Evolutionary conservation across 2,888 invertebrate species (phyloP), one percentile per base, ranked within the genome.

Genomic region (Choreutis nemorana): DNA sequence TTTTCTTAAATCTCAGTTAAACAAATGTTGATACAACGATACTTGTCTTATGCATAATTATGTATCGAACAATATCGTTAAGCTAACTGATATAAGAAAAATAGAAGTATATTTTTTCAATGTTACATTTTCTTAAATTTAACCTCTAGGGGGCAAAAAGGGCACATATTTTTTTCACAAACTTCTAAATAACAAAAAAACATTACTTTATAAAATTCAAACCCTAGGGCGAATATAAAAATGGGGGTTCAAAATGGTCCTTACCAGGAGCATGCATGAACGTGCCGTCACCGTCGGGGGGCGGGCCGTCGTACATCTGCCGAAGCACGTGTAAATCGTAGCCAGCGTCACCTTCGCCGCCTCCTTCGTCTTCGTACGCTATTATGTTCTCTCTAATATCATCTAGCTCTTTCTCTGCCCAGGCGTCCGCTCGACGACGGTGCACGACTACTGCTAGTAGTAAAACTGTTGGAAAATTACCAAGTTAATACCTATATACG

Each of bases 321-420:
- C 87, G 58, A 11, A 96, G 81, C 3, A 93, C 90, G 36, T 89
- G 89, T 33, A 96, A 82, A 59, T 96, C 94, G 65, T 92, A 96
- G 2, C 90, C 91, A 1, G 96, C 93, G 58, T 99, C 98, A 1
- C 94, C 94, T 63, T 99, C 95, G 57, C 98, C 98, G 56, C 97
- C 97, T 9, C 98, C 98, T 65, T 99, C 98, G 51, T 98, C 97
- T 55, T 96, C 94, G 55, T 99, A 98, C 46, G 94, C 94, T 45
- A 98, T 94, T 37, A 99, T 96, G 50, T 95, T 99, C 64, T 98
- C 98, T 34, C 97, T 82, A 16, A 97, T 95, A 55, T 98, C 97
- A 52, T 98, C 97, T 42, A 95, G 87, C 48, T 97, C 94, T 55
- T 94, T 94, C 55, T 90, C 90, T 23, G 90, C 89, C 79, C 92